Conservation (phyloP, 2,797 vertebrate genomes). For the Artibeus jamaicensis region DNA sequence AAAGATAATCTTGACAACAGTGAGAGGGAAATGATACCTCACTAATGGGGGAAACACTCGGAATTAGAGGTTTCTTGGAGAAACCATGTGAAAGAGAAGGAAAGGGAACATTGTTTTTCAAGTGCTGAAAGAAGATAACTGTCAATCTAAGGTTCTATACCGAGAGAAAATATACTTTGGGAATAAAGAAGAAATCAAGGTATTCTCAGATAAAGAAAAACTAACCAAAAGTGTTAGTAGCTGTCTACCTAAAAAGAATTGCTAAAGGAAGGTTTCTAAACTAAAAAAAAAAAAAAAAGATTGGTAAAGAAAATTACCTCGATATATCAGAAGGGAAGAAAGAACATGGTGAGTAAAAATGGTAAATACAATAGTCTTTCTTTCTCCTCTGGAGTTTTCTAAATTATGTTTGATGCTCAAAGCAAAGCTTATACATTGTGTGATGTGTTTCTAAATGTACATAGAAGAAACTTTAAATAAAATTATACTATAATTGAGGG, state of each 20-base stretch:
- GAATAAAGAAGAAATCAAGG: not conserved
- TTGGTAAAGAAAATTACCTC: not conserved
- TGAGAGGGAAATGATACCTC: not conserved
- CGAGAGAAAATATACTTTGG: not conserved
- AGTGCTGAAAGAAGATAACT: not conserved
- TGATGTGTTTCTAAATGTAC: not conserved
- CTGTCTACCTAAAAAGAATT: not conserved
- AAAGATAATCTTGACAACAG: not conserved
- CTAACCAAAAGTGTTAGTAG: not conserved
- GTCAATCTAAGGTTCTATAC: not conserved
- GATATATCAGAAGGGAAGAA: not conserved
- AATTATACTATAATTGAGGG: not conserved
- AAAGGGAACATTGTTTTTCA: not conserved
- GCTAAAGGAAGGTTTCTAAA: not conserved
- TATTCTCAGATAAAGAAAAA: not conserved
- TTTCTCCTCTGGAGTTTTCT: not conserved
- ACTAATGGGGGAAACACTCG: not conserved
- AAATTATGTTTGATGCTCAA: not conserved
- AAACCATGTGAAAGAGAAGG: not conserved
- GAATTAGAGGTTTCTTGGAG: not conserved
- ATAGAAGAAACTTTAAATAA: not conserved
- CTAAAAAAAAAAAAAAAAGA: not conserved
- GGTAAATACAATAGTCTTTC: not conserved
- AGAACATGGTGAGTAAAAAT: not conserved
- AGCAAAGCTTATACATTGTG: not conserved